phyloP scores from a whole-genome alignment of 2,797 vertebrate species.

The Microctenopoma steveboyesi region DNA sequence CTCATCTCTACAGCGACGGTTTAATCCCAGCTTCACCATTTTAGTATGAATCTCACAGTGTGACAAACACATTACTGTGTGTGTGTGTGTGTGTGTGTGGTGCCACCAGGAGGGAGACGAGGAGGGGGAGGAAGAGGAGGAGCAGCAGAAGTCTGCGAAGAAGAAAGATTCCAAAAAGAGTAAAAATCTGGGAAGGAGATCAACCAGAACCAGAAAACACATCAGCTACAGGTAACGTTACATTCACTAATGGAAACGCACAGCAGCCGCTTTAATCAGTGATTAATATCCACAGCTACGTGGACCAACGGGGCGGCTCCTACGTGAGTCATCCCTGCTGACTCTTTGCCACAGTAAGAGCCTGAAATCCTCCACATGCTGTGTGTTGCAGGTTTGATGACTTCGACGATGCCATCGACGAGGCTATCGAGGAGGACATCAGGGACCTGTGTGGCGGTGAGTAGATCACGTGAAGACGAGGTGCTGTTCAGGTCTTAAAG shows the following conservation, averaged over 20 bases:
- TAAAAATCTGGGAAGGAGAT: slow-evolving; percentile 92
- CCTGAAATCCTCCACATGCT: background rate
- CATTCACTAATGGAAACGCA: too few relatives aligned
- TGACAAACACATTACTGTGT: too few relatives aligned
- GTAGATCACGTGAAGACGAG: background rate
- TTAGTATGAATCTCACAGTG: too few relatives aligned
- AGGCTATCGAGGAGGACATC: slow-evolving; percentile 96
- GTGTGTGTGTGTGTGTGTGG: too few relatives aligned
- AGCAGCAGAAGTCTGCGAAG: slow-evolving; percentile 81
- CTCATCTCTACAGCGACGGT: too few relatives aligned
- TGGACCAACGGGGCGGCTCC: too few relatives aligned
- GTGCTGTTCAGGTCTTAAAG: too few relatives aligned
- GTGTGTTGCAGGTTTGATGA: slow-evolving; percentile 91
- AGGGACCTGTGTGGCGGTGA: slow-evolving; percentile 90
- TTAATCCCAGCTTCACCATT: too few relatives aligned
- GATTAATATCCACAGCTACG: too few relatives aligned
- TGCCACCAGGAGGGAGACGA: slow-evolving; percentile 80
- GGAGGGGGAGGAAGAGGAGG: slow-evolving; percentile 67
- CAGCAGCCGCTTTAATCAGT: too few relatives aligned
- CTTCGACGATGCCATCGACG: slow-evolving; percentile 98
- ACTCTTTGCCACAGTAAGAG: too few relatives aligned
- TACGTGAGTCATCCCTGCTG: too few relatives aligned
- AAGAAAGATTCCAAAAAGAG: slow-evolving; percentile 95
- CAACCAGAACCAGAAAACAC: slow-evolving; percentile 92
- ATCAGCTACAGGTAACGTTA: slow-evolving; percentile 94